phyloP scores from a whole-genome alignment of 37 sponge, comb jelly and placozoan genomes.

The Geodia barretti region DNA sequence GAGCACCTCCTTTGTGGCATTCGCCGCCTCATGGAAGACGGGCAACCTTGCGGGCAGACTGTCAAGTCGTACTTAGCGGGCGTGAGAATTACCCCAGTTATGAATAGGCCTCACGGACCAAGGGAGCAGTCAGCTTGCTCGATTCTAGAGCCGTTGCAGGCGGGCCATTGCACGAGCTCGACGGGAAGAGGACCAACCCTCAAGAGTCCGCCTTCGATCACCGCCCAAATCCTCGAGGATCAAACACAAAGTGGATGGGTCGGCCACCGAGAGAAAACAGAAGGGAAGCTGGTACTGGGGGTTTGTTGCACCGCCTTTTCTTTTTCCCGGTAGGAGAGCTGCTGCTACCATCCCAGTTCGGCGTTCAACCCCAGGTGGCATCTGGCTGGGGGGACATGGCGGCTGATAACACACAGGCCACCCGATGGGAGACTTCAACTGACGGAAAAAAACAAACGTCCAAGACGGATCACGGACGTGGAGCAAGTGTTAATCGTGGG shows the following conservation, averaged over 20 bases:
- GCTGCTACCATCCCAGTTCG: neutral
- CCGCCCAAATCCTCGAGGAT: neutral
- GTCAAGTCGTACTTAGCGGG: neutral
- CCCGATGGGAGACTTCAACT: neutral
- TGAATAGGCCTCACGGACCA: neutral
- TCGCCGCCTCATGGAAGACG: too few species aligned
- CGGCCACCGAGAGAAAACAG: too few species aligned
- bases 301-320: constrained; percentile 30
- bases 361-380: neutral
- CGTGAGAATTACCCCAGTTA: neutral
- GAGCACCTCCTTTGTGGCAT: too few species aligned
- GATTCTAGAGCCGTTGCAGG: neutral
- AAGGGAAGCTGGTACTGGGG: constrained; percentile 10
- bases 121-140: neutral
- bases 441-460: neutral
- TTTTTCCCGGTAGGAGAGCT: constrained; percentile 43
- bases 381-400: constrained; percentile 3
- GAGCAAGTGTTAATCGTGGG: constrained; percentile 2
- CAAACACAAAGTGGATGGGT: neutral
- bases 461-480: neutral
- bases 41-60: neutral
- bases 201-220: neutral
- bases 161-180: neutral
- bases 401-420: neutral
- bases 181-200: neutral